These are phyloP conservation scores for Microdon myrmicae DNA, from an alignment of 2,888 invertebrate species.

Conservation along the genomic window DNA sequence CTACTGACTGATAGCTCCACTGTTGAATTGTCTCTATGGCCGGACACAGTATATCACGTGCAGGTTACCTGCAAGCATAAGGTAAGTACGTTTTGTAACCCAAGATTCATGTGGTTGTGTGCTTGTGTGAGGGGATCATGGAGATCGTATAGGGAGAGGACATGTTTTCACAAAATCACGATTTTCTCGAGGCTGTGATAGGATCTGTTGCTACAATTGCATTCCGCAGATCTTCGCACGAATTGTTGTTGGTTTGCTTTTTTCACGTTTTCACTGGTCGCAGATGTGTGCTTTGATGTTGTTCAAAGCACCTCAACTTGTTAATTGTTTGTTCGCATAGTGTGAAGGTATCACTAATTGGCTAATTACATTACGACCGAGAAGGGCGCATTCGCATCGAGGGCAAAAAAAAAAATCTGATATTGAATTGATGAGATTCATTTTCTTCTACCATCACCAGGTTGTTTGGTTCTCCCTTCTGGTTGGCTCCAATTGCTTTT, in stretches of 20 bases:
- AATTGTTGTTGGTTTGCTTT: conserved; percentile 25
- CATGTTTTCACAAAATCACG: conserved; percentile 49
- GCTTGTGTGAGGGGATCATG: background rate
- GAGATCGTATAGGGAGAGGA: conserved; percentile 31
- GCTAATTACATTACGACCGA: conserved; percentile 57
- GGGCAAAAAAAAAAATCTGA: conserved; percentile 16
- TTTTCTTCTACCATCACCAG: background rate
- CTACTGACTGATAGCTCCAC: conserved; percentile 83
- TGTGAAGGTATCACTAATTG: conserved; percentile 61
- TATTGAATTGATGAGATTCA: background rate
- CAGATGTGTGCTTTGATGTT: conserved; percentile 1
- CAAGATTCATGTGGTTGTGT: conserved; percentile 2
- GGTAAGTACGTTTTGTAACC: conserved; percentile 55
- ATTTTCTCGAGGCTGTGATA: conserved; percentile 34
- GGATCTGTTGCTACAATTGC: conserved; percentile 31
- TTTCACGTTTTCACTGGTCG: background rate
- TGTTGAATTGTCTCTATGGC: conserved; percentile 83
- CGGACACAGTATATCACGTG: conserved; percentile 82
- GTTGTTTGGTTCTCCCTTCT: conserved; percentile 8
- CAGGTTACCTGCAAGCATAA: conserved; percentile 71
- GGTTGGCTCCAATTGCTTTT: background rate
- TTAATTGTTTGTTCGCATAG: conserved; percentile 53
- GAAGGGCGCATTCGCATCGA: conserved; percentile 38
- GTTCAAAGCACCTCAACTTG: conserved; percentile 33
- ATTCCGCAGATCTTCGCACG: conserved; percentile 51